phyloP scores from a whole-genome alignment of 2,888 invertebrate species.

The Dusona sp. region DNA sequence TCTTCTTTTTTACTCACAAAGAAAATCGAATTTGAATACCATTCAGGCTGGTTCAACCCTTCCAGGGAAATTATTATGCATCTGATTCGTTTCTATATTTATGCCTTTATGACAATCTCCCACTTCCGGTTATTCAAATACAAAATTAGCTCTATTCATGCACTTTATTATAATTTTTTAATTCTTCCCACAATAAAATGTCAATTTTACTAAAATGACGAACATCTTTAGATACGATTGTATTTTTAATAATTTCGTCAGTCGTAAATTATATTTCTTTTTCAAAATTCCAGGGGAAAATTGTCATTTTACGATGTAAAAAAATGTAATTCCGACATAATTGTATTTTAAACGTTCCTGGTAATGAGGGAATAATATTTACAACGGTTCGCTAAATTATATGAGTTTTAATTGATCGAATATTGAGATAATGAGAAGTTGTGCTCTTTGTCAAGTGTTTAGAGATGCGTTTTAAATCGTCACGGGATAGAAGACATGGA shows the following conservation, averaged over 20 bases:
- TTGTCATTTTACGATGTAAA: background rate
- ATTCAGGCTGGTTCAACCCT: background rate
- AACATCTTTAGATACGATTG: background rate
- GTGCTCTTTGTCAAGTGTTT: conserved; percentile 26
- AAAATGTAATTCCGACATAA: background rate
- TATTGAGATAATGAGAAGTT: background rate
- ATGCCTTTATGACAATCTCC: background rate
- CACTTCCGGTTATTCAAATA: background rate
- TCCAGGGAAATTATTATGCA: background rate
- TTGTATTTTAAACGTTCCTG: background rate
- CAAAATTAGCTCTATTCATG: background rate
- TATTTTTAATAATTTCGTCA: background rate
- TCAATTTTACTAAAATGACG: background rate
- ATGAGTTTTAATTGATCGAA: background rate
- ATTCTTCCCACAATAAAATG: background rate
- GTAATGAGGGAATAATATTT: background rate
- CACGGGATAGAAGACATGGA: conserved; percentile 29
- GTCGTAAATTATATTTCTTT: background rate
- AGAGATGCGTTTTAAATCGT: conserved; percentile 13
- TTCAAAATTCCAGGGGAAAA: background rate
- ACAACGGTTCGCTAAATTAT: background rate
- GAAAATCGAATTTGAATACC: conserved; percentile 1
- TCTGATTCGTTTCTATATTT: background rate
- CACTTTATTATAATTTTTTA: background rate
- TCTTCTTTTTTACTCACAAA: background rate